A percentile compares a stretch with the other conserved stretches of the same genome.
Evolutionary conservation across 2,797 vertebrate species (phyloP).

Genomic region (Phaenicophaeus curvirostris): DNA sequence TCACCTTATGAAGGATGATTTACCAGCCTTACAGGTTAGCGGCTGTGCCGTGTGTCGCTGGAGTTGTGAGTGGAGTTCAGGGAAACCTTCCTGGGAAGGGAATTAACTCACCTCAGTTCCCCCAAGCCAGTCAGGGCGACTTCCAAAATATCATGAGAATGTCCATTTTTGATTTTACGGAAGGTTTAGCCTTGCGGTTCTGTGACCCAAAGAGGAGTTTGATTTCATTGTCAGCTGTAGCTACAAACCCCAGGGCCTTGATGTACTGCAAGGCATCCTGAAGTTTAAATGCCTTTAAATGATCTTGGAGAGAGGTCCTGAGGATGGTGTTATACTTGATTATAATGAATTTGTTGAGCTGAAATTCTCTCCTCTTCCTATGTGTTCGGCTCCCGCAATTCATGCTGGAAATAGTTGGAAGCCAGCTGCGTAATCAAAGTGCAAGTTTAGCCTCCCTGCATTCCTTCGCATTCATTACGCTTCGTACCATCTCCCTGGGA

Average conservation of each 20-base stretch:
- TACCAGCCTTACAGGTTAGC: not conserved
- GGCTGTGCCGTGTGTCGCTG: not conserved
- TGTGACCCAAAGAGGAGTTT: not conserved
- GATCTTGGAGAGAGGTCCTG: not conserved
- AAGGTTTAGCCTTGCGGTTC: not conserved
- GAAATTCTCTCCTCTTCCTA: not conserved
- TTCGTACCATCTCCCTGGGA: fast-evolving
- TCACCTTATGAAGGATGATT: fast-evolving
- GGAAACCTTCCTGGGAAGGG: not conserved
- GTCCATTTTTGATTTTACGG: not conserved
- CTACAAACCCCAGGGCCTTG: not conserved
- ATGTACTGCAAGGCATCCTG: fast-evolving
- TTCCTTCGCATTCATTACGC: not conserved
- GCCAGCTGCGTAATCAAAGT: not conserved
- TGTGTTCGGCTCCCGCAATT: not conserved
- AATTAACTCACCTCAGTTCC: not conserved
- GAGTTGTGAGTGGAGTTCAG: not conserved
- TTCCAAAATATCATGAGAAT: not conserved
- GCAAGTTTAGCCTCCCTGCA: not conserved
- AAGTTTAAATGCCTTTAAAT: not conserved
- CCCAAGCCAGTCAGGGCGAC: not conserved
- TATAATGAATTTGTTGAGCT: not conserved
- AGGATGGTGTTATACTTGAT: fast-evolving
- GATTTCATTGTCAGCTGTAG: fast-evolving
- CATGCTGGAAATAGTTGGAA: not conserved